Percentiles rank a stretch among this genome's conserved stretches.
Evolutionary conservation across 2,888 invertebrate genomes (phyloP).

Genomic region (Cephus pygmeus): DNA sequence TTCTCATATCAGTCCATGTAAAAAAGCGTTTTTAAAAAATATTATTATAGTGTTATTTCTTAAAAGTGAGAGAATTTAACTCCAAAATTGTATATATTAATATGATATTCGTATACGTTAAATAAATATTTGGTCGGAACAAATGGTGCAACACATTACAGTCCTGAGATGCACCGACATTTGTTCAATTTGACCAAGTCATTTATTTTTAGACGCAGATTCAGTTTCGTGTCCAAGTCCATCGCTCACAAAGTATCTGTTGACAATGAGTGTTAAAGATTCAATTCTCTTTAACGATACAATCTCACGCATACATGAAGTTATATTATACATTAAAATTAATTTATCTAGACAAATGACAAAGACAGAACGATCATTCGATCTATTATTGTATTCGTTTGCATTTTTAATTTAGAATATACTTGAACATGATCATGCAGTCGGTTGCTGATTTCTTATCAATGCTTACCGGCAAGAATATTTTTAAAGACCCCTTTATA

Average conservation of each 20-base stretch:
- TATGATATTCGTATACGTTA: neutral
- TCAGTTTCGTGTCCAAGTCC: neutral
- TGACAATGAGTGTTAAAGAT: neutral
- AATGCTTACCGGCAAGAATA: slow-evolving; percentile 5
- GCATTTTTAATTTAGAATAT: neutral
- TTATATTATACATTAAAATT: neutral
- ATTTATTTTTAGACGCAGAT: neutral
- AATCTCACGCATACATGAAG: neutral
- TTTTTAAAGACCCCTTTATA: neutral
- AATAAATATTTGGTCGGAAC: neutral
- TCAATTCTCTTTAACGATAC: neutral
- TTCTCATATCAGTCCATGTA: neutral
- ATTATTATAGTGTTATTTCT: neutral
- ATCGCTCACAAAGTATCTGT: neutral
- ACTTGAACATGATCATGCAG: slow-evolving; percentile 20
- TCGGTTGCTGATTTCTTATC: slow-evolving; percentile 25
- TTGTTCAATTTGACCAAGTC: neutral
- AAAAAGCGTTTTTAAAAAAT: neutral
- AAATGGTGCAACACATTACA: neutral
- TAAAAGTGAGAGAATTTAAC: neutral
- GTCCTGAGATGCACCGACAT: neutral
- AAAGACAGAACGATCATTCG: neutral
- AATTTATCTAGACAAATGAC: neutral
- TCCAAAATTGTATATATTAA: neutral
- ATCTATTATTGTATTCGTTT: neutral